Conservation (phyloP, 1,140 invertebrate species). For the Diabrotica virgifera region DNA sequence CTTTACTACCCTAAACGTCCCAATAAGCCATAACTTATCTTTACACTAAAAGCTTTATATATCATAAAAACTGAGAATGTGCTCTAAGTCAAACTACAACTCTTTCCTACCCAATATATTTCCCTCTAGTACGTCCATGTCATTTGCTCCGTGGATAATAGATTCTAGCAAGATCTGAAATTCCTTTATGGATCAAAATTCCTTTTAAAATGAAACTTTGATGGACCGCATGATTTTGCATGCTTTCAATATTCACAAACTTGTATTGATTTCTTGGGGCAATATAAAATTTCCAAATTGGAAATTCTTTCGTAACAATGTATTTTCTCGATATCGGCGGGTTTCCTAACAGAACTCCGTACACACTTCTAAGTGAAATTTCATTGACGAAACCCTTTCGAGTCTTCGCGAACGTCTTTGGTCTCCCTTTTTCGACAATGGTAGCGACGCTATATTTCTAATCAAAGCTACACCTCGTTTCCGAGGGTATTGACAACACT, state of each 20-base stretch:
- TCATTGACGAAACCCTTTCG: background rate
- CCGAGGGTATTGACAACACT: no score
- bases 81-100: no score
- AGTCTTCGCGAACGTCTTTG: background rate
- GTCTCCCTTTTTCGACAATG: no score
- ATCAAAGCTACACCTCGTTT: no score
- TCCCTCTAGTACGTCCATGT: background rate
- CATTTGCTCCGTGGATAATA: constrained; percentile 21
- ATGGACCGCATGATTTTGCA: constrained; percentile 42
- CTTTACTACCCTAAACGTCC: no score
- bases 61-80: no score
- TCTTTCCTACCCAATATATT: no score
- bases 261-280: constrained; percentile 14
- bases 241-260: constrained; percentile 27
- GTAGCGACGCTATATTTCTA: no score
- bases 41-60: no score
- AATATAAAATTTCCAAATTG: constrained; percentile 9
- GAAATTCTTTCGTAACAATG: constrained; percentile 18
- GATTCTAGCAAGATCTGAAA: constrained; percentile 32
- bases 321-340: background rate
- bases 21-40: no score
- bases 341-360: background rate
- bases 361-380: constrained; percentile 2
- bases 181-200: constrained; percentile 37
- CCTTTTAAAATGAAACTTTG: constrained; percentile 42